Evolutionary conservation across 2,113 vertebrate species (phyloP).

Genomic region (Astatotilapia flaviijosephi): DNA sequence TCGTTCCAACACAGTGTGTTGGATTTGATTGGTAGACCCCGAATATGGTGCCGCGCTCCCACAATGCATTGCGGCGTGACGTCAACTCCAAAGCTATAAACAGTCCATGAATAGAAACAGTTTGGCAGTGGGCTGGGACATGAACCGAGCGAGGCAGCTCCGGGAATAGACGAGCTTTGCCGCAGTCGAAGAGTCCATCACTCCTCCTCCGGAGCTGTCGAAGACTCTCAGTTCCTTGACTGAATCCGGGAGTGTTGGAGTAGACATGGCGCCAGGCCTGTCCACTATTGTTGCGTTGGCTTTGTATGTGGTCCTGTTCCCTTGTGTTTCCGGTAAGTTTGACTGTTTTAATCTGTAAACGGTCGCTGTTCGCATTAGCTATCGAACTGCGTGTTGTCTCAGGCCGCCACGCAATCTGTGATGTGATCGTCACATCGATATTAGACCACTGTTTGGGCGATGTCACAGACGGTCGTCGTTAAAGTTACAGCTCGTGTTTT

Average conservation of each 20-base stretch:
- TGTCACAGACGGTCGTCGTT: not conserved
- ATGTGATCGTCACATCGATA: not conserved
- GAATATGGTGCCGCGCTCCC: too few relatives aligned
- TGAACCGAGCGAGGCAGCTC: not conserved
- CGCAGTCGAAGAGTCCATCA: not conserved
- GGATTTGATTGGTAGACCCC: too few relatives aligned
- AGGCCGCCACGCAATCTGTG: not conserved
- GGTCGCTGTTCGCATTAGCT: not conserved
- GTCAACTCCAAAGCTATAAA: too few relatives aligned
- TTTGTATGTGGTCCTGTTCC: not conserved
- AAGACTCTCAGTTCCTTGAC: not conserved
- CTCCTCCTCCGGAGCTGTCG: not conserved
- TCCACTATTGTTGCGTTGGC: not conserved
- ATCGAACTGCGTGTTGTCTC: not conserved
- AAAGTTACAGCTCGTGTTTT: not conserved
- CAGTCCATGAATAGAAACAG: not conserved
- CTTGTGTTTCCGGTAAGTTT: constrained; percentile 41
- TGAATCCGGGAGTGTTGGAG: not conserved
- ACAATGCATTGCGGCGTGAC: too few relatives aligned
- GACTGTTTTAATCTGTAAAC: fast-evolving
- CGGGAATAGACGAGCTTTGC: not conserved
- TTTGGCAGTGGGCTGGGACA: not conserved
- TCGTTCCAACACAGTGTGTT: too few relatives aligned
- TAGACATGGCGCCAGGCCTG: constrained; percentile 46
- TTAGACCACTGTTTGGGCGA: not conserved